Conservation (phyloP, 35 echinoderm and acorn worm species). For the Heliocidaris erythrogramma region DNA sequence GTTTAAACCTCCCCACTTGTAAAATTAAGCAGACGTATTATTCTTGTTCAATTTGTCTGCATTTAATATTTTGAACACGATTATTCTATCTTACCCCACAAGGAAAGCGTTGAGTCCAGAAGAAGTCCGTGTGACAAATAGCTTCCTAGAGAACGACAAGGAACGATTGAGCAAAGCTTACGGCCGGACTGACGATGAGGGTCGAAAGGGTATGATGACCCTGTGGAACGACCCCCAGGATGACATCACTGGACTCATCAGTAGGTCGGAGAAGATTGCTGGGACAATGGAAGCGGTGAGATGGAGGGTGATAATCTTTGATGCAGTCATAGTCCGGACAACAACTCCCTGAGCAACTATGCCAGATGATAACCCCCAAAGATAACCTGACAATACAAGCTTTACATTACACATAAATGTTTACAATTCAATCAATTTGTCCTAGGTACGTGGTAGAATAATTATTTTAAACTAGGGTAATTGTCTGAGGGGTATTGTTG, state of each 20-base stretch:
- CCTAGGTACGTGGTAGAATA: neutral
- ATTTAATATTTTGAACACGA: neutral
- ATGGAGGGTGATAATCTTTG: neutral
- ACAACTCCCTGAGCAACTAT: neutral
- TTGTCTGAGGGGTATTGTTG: too few species aligned
- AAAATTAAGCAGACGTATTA: too few species aligned
- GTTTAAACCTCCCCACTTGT: too few species aligned
- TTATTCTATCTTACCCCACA: neutral
- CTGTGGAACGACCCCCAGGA: conserved; percentile 32
- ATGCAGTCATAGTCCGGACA: too few species aligned
- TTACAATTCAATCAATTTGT: neutral
- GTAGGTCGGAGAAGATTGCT: neutral
- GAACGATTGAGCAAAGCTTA: neutral
- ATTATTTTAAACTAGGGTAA: neutral
- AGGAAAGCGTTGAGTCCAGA: neutral
- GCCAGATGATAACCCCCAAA: neutral
- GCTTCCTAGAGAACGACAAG: neutral
- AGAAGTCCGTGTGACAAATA: neutral
- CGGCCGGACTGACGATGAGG: neutral
- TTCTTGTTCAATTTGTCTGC: too few species aligned
- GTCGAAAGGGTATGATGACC: neutral
- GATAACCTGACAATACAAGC: neutral
- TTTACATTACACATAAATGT: neutral
- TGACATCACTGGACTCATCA: conserved; percentile 45
- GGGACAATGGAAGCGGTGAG: neutral